A percentile compares a stretch with the other conserved stretches of the same genome.
Evolutionary conservation across 1,140 invertebrate species (phyloP).

Genomic region (Formica exsecta): DNA sequence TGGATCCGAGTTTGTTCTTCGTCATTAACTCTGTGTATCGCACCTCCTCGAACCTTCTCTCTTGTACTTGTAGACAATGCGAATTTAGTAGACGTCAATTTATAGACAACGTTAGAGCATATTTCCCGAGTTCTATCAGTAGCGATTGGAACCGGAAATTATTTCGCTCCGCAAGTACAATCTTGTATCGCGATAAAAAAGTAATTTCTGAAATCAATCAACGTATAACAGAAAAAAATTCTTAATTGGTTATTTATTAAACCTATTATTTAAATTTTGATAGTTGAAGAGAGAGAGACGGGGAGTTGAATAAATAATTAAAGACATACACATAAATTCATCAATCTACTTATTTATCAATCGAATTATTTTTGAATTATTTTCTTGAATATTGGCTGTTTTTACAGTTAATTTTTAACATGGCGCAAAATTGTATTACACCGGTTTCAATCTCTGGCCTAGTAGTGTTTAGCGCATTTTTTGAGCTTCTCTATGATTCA

Average conservation of each 20-base stretch:
- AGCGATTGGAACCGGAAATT: background rate
- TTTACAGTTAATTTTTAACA: background rate
- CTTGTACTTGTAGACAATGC: background rate
- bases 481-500: background rate
- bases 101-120: background rate
- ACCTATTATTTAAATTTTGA: background rate
- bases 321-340: background rate
- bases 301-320: background rate
- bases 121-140: background rate
- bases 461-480: background rate
- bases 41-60: constrained; percentile 51
- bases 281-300: background rate
- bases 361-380: background rate
- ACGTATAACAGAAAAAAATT: constrained; percentile 10
- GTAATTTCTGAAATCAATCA: background rate
- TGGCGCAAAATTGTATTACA: background rate
- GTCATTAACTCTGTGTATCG: constrained; percentile 70
- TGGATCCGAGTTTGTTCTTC: constrained; percentile 58
- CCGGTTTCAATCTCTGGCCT: background rate
- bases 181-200: background rate
- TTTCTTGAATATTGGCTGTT: background rate
- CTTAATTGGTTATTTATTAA: background rate
- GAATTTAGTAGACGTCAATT: background rate
- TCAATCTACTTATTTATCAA: background rate
- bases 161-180: too few species aligned